Evolutionary conservation across 2,113 vertebrate genomes (phyloP), one percentile per base, ranked within the genome.

Genomic region (Campylomormyrus tamandua): DNA sequence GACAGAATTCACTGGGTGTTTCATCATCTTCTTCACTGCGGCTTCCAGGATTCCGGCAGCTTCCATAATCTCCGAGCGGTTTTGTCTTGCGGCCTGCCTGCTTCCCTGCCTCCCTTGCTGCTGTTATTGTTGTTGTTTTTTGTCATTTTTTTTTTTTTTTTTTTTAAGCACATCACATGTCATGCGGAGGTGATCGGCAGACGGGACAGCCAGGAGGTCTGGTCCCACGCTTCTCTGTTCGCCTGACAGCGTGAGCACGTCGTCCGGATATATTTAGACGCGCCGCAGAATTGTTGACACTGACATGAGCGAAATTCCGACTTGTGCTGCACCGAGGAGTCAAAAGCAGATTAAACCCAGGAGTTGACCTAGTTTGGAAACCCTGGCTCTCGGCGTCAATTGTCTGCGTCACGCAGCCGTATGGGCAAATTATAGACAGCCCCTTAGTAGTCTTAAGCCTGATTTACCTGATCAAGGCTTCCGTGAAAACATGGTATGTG

Each of bases 271-370:
- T 45, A 66, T 88, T 88, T 88, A 88, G 87, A 58, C 0, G 56
- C 39, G 39, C 87, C 1, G 56, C 87, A 13, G 56, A 53, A 24
- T 66, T 88, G 87, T 66, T 88, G 87, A 88, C 87, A 88, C 87
- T 66, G 87, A 62, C 87, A 45, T 52, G 88, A 89, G 88, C 49
- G 46, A 80, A 89, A 52, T 89, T 62, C 88, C 49, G 6, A 89
- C 62, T 49, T 52, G 17, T 83, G 46, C 35, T 11, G 66, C 24
- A 83, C 17, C 45, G 62, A 62, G 80, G 48, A 52, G 70, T 89
- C 70, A 89, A 80, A 92, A 93, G 92, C 92, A 94, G 93, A 94
- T 93, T 92, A 92, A 90, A 92, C 90, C 62, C 86, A 91, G 90
- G 92, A 92, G 88, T 91, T 92, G 93, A 93, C 91, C 90, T 88